Base-by-base conservation (phyloP, 1,140 invertebrate species). In the Bemisia tabaci region DNA sequence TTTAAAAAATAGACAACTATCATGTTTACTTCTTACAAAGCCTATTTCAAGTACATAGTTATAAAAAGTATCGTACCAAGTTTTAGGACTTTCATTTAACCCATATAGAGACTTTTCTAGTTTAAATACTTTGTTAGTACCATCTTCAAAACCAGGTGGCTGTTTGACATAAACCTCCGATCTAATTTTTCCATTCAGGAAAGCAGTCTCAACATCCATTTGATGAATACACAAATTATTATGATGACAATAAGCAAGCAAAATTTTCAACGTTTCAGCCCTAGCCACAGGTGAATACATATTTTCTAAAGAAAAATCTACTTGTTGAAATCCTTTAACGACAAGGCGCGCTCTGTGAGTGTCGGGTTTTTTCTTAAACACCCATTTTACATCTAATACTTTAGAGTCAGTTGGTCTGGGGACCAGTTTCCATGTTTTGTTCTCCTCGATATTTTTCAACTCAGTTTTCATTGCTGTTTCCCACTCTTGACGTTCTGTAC, bases 81-180 rank as follows among this genome's bases (percentile, higher is more conserved):
- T n/a, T n/a, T n/a, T n/a, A n/a, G n/a, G n/a, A n/a, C n/a, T n/a
- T n/a, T n/a, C n/a, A n/a, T n/a, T 71, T 25, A 75, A 64, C 2
- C 73, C 75, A 71, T 73, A 79, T 62, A 73, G 69, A 72, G 65
- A 71, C 60, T 72, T 71, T 2, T 72, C 73, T 21, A 78, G 66
- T 62, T 65, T 68, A 27, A 71, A 77, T 26, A 73, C 74, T 23
- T 66, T 22, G 48, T 72, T 65, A 0, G 66, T 67, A 22, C 69
- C 23, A 63, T 64, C 64, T 17, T 66, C 22, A 66, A 65, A 71
- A 23, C 72, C 74, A 65, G 74, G 68, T 17, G 76, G 75, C 66
- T 77, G 73, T 39, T 72, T 63, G 73, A 79, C 76, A 64, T 71
- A 78, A 1, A 78, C n/a, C n/a, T n/a, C n/a, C n/a, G n/a, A n/a